Evolutionary conservation across 2,797 vertebrate genomes (phyloP).

Genomic region (Rhinella marina): DNA sequence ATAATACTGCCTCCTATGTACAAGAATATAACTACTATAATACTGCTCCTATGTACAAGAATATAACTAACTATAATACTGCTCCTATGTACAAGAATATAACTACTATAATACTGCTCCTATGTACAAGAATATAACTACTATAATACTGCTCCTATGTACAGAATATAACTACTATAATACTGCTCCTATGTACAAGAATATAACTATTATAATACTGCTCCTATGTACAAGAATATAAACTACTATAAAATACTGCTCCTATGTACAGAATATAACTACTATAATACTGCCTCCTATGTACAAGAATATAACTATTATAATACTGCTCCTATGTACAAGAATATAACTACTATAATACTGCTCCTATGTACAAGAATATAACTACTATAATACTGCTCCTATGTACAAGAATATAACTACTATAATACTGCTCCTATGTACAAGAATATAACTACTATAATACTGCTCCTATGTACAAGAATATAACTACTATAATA

Average conservation of each 20-base stretch:
- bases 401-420: not conserved
- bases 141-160: not conserved
- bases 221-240: not conserved
- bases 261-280: not conserved
- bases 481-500: constrained; percentile 8
- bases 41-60: constrained; percentile 1
- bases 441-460: constrained; percentile 1
- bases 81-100: not conserved
- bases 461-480: not conserved
- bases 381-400: constrained; percentile 9
- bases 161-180: not conserved
- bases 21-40: constrained; percentile 19
- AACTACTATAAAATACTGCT: constrained; percentile 2
- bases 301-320: constrained; percentile 11
- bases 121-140: constrained; percentile 21
- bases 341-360: constrained; percentile 13
- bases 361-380: not conserved
- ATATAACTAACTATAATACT: constrained; percentile 22
- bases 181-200: constrained; percentile 13
- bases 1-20: not conserved
- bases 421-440: not conserved
- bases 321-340: not conserved
- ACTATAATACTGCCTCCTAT: not conserved
- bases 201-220: constrained; percentile 18
- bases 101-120: constrained; percentile 12